Evolutionary conservation across 1,140 invertebrate genomes (phyloP).

Genomic region (Anthonomus grandis): DNA sequence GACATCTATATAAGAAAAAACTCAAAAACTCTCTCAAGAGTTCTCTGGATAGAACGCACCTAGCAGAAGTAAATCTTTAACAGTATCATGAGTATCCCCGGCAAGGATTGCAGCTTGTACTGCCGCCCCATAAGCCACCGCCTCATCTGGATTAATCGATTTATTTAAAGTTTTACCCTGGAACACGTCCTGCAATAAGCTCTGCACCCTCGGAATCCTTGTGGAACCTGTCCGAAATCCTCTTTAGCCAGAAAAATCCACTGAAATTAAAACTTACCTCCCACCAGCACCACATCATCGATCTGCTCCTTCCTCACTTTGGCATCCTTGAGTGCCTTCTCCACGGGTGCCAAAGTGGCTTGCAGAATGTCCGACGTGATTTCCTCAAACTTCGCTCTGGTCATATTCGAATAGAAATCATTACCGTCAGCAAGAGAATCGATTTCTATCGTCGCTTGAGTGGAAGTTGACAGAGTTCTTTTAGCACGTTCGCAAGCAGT

Average conservation of each 20-base stretch:
- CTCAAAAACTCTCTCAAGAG: neutral
- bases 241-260: neutral
- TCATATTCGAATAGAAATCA: conserved; percentile 71
- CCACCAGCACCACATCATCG: conserved; percentile 25
- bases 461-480: conserved; percentile 70
- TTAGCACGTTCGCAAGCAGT: conserved; percentile 76
- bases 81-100: conserved; percentile 53
- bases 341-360: conserved; percentile 55
- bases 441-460: conserved; percentile 67
- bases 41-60: conserved; percentile 52
- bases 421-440: conserved; percentile 68
- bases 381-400: conserved; percentile 71
- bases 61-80: conserved; percentile 59
- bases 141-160: conserved; percentile 72
- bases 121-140: conserved; percentile 73
- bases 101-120: conserved; percentile 70
- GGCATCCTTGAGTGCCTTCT: conserved; percentile 62
- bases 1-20: conserved; percentile 19
- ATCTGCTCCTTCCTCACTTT: conserved; percentile 57
- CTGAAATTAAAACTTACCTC: conserved; percentile 15
- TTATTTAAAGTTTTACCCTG: conserved; percentile 65
- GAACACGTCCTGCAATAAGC: conserved; percentile 60
- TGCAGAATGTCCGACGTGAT: conserved; percentile 60
- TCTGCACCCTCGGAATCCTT: conserved; percentile 61
- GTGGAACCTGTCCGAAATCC: conserved; percentile 53